Conservation (phyloP, 2,888 invertebrate species). For the Troides helena region DNA sequence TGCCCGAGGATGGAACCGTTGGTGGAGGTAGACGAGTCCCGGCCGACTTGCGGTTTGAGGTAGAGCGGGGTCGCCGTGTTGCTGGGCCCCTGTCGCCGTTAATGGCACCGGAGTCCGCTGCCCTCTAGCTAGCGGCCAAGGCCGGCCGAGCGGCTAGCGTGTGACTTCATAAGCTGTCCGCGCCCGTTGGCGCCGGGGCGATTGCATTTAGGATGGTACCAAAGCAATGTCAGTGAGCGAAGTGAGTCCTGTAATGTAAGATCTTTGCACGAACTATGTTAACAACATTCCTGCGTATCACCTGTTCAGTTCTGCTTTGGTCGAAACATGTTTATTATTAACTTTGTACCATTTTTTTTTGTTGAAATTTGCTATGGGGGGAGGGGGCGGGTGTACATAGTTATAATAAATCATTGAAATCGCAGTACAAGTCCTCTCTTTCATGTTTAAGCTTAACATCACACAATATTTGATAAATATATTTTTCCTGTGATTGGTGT, state of each 20-base stretch:
- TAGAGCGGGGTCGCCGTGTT: constrained; percentile 88
- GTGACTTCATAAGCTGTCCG: constrained; percentile 56
- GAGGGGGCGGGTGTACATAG: constrained; percentile 59
- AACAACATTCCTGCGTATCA: constrained; percentile 55
- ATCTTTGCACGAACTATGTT: constrained; percentile 52
- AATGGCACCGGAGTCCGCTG: constrained; percentile 88
- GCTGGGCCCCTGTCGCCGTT: constrained; percentile 89
- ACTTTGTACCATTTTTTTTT: constrained; percentile 70
- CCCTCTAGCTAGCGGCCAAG: constrained; percentile 81
- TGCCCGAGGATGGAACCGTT: constrained; percentile 82
- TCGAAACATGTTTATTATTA: constrained; percentile 53
- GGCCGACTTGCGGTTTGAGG: constrained; percentile 89
- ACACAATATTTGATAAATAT: constrained; percentile 33
- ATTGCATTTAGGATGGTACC: constrained; percentile 69
- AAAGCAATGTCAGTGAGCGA: constrained; percentile 60
- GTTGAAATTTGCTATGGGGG: constrained; percentile 51
- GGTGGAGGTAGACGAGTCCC: constrained; percentile 76
- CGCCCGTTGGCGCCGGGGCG: constrained; percentile 40
- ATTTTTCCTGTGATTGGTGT: no score
- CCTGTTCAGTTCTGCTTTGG: constrained; percentile 51
- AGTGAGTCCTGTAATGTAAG: constrained; percentile 48
- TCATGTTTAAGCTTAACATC: constrained; percentile 42
- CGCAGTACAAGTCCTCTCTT: constrained; percentile 49
- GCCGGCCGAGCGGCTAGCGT: constrained; percentile 72
- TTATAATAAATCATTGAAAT: constrained; percentile 56